phyloP scores from a whole-genome alignment of 2,797 vertebrate species.

The Bucorvus abyssinicus region DNA sequence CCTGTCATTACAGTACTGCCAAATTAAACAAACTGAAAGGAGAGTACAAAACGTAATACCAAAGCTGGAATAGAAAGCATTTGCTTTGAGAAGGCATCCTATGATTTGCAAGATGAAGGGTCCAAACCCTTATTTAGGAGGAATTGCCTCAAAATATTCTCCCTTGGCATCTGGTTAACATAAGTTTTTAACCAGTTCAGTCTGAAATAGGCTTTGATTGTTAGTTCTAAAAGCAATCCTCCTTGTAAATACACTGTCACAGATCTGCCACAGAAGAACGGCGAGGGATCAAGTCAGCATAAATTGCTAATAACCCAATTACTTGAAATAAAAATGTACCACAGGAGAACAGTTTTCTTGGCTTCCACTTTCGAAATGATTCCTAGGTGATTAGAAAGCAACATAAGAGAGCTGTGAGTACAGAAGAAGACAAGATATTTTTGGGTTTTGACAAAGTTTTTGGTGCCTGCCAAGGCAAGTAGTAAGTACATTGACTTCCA shows the following conservation, averaged over 20 bases:
- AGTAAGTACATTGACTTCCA: background rate
- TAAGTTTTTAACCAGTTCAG: background rate
- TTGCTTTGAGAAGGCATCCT: background rate
- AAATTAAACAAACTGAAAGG: slow-evolving; percentile 11
- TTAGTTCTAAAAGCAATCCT: background rate
- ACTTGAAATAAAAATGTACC: background rate
- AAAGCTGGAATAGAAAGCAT: background rate
- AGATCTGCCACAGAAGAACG: background rate
- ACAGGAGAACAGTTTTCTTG: background rate
- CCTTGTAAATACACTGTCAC: background rate
- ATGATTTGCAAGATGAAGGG: background rate
- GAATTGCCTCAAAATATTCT: background rate
- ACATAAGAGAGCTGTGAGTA: background rate
- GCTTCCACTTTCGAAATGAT: background rate
- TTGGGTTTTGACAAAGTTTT: background rate
- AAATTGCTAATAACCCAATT: background rate
- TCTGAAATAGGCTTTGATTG: background rate
- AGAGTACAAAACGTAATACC: background rate
- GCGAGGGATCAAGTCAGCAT: background rate
- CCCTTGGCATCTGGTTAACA: background rate
- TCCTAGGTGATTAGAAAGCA: background rate
- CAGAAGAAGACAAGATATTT: background rate
- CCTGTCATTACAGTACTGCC: background rate
- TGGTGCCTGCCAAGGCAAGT: background rate
- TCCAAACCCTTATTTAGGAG: background rate